These are phyloP conservation scores for Agrenia bidenticulata DNA, from an alignment of 2,888 invertebrate species.

Conservation along the genomic window DNA sequence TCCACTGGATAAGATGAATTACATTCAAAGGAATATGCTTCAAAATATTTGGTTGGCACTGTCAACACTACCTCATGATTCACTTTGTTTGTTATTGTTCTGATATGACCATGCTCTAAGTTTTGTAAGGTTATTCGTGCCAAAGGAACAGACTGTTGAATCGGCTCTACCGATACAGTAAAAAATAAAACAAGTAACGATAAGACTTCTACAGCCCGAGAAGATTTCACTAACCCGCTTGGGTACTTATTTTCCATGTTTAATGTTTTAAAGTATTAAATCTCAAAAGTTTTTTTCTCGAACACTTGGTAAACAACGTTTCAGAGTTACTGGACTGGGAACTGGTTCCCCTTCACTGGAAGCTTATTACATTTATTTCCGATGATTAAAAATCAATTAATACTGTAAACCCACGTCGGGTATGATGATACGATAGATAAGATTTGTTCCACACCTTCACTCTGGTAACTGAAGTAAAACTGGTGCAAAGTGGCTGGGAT, in stretches of 20 bases:
- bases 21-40: conserved; percentile 47
- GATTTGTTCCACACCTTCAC: too few species aligned
- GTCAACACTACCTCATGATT: conserved; percentile 43
- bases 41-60: conserved; percentile 37
- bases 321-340: too few species aligned
- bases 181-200: too few species aligned
- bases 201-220: not conserved
- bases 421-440: too few species aligned
- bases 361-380: too few species aligned
- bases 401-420: too few species aligned
- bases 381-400: too few species aligned
- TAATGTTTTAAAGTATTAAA: not conserved
- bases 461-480: too few species aligned
- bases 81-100: conserved; percentile 34
- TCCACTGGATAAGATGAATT: conserved; percentile 46
- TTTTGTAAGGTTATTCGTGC: conserved; percentile 37
- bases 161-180: too few species aligned
- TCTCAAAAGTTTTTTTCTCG: not conserved
- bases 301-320: not conserved
- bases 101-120: conserved; percentile 41
- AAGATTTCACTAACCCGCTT: not conserved
- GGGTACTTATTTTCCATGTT: not conserved
- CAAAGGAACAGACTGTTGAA: too few species aligned
- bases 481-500: too few species aligned
- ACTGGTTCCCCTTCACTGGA: too few species aligned